A percentile compares a stretch with the other conserved stretches of the same genome.
These are phyloP conservation scores for Eriosoma lanigerum DNA, from an alignment of 1,140 invertebrate genomes.

Conservation along the genomic window DNA sequence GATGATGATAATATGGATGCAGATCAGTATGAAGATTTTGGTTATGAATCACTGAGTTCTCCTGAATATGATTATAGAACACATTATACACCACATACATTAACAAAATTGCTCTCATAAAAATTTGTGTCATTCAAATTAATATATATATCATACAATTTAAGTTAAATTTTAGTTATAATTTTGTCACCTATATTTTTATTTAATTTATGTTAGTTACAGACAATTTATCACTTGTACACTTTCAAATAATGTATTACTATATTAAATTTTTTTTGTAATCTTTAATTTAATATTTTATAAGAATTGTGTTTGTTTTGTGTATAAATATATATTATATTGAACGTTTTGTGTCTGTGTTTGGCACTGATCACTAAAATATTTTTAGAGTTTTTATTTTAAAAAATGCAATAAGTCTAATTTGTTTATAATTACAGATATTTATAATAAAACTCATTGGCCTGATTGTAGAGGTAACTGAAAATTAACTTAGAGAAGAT, in stretches of 20 bases:
- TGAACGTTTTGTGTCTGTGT: constrained; percentile 26
- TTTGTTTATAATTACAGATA: no score
- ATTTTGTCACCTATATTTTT: neutral
- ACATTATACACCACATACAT: constrained; percentile 10
- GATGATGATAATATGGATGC: constrained; percentile 30
- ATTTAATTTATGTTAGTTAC: constrained; percentile 5
- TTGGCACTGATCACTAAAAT: constrained; percentile 16
- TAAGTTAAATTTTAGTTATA: constrained; percentile 19
- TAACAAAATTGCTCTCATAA: neutral
- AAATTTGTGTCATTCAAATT: neutral
- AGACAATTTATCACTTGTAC: neutral
- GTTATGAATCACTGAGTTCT: constrained; percentile 48
- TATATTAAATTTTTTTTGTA: neutral
- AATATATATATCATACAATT: neutral
- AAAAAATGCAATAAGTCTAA: no score
- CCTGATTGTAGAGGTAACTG: no score
- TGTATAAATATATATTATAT: constrained; percentile 9
- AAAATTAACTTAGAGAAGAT: no score
- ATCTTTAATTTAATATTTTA: neutral
- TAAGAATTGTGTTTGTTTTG: constrained; percentile 14
- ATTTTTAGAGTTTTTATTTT: constrained; percentile 26
- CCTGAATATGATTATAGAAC: constrained; percentile 40
- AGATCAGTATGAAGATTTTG: constrained; percentile 39
- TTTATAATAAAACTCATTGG: no score
- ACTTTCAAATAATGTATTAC: neutral